phyloP scores from a whole-genome alignment of 2,888 invertebrate species.

The Microchrysa polita region DNA sequence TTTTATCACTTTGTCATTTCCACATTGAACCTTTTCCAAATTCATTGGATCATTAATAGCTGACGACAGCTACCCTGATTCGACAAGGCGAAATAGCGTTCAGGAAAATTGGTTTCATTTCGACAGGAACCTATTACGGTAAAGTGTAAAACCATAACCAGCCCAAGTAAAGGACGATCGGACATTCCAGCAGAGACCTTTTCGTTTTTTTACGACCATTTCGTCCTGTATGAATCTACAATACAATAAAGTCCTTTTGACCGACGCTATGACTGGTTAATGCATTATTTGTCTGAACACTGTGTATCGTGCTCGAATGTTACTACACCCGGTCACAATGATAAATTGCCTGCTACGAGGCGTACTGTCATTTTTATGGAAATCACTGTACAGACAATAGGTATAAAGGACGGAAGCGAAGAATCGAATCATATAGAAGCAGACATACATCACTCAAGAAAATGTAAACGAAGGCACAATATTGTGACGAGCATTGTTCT shows the following conservation, averaged over 20 bases:
- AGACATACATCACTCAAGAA: background rate
- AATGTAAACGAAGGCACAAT: no score
- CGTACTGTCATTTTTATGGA: background rate
- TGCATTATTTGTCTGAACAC: constrained; percentile 7
- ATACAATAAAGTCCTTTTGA: constrained; percentile 11
- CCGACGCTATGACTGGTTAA: background rate
- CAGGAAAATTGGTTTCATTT: constrained; percentile 18
- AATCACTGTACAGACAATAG: background rate
- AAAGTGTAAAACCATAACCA: constrained; percentile 1
- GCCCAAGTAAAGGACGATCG: background rate
- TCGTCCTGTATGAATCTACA: background rate
- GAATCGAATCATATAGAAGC: constrained; percentile 1
- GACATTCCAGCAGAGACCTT: background rate
- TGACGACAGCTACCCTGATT: constrained; percentile 19
- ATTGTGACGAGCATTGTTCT: no score
- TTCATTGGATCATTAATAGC: constrained; percentile 32
- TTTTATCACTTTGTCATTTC: constrained; percentile 3
- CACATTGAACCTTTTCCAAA: background rate
- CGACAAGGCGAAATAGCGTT: constrained; percentile 27
- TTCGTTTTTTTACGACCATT: background rate
- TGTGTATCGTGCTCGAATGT: background rate
- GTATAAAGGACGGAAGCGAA: background rate
- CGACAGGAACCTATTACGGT: constrained; percentile 13
- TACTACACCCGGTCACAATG: background rate
- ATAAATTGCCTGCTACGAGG: background rate